Conservation (phyloP, 2,113 vertebrate species). For the Onychostruthus taczanowskii region DNA sequence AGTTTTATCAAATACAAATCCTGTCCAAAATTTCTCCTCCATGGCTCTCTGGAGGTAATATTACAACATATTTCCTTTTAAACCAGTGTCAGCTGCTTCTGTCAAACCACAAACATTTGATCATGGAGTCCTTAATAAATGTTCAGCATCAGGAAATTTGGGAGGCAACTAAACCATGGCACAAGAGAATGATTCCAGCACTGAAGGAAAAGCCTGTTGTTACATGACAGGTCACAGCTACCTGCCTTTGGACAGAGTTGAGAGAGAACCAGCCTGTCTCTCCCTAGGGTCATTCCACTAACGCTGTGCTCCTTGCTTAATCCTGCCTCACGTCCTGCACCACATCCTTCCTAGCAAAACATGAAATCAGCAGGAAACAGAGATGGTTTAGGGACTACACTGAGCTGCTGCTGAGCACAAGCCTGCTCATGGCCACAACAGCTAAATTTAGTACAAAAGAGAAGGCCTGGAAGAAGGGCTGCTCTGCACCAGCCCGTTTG, state of each 20-base stretch:
- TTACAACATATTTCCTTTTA: background rate
- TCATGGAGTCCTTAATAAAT: background rate
- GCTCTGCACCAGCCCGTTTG: background rate
- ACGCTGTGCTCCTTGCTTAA: background rate
- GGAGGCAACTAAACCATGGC: background rate
- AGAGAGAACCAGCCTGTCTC: background rate
- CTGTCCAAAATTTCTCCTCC: background rate
- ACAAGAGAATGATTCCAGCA: background rate
- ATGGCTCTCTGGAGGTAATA: background rate
- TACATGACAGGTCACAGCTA: background rate
- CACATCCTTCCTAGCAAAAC: background rate
- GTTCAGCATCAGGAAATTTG: background rate
- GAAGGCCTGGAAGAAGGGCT: background rate
- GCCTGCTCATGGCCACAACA: background rate
- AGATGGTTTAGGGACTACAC: background rate
- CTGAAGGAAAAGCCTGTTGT: constrained; percentile 1
- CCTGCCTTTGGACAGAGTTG: background rate
- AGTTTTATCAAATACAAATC: background rate
- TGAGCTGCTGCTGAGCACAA: background rate
- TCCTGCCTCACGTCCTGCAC: background rate
- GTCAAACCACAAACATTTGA: background rate
- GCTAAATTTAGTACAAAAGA: background rate
- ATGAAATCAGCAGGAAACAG: constrained; percentile 63
- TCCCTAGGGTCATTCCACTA: background rate
- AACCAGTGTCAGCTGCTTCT: background rate